Evolutionary conservation across 2,888 invertebrate species (phyloP), one percentile per base, ranked within the genome.

Genomic region (Trichacis sp.): DNA sequence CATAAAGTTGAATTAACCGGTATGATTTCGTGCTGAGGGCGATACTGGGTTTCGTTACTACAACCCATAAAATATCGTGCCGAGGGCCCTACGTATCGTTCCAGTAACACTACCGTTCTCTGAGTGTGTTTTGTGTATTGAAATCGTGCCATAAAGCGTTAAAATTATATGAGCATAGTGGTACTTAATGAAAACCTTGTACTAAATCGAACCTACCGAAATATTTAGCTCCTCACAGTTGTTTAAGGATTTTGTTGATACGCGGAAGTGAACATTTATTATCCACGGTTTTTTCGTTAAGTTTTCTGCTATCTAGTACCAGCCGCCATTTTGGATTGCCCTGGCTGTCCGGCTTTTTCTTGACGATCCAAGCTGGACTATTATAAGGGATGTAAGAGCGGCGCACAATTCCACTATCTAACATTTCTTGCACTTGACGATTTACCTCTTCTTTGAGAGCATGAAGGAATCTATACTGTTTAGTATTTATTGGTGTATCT

Each of bases 391-490:
- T 43, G 15, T n/a, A 14, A 6, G 45, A 45, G 2, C 3, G 33
- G 2, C 19, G 4, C 1, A 53, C 24, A 1, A 53, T 53, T 18
- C 30, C 50, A 17, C 29, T 45, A 29, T 49, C 38, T n/a, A 57
- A 12, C 6, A 57, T 9, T 18, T 58, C 51, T 2, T 38, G 14
- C 19, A 58, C 29, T 33, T 52, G 52, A n/a, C 43, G 20, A 47
- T 47, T 47, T 15, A 52, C 40, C 18, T 59, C 52, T 1, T 42
- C 52, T 24, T 59, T 53, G 9, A 59, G 18, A 1, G 17, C 12
- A 11, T 51, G 47, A n/a, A 47, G 48, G 14, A 42, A 47, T 29
- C 52, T 30, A 33, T 57, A 57, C n/a, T 46, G 61, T 15, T 36
- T 3, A 1, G 38, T 15, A 24, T 46, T n/a, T 1, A 61, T 51